Conservation (phyloP, 2,113 vertebrate genomes). For the Halcyon senegalensis region DNA sequence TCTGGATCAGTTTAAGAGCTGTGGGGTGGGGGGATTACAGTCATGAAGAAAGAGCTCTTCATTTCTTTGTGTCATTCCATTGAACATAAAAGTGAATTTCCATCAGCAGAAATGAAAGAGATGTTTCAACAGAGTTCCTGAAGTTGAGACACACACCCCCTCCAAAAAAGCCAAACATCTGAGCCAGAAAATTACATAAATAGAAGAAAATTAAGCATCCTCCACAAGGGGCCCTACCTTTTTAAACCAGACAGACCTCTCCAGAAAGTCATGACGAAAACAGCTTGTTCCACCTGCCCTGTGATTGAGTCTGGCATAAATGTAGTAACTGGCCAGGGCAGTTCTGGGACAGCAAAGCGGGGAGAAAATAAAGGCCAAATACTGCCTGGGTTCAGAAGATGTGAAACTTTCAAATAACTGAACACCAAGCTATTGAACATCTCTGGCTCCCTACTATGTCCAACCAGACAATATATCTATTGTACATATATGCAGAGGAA, state of each 20-base stretch:
- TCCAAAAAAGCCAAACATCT: not conserved
- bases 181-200: not conserved
- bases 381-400: not conserved
- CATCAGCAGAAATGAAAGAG: not conserved
- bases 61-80: not conserved
- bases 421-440: not conserved
- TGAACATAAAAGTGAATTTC: not conserved
- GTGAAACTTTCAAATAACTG: not conserved
- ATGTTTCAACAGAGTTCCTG: not conserved
- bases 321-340: not conserved
- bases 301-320: conserved; percentile 25
- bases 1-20: not conserved
- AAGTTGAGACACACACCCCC: not conserved
- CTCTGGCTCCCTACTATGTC: not conserved
- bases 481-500: not conserved
- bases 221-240: not conserved
- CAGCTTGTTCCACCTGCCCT: not conserved
- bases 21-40: accelerated
- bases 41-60: not conserved
- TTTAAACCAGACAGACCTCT: not conserved
- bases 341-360: not conserved
- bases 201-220: not conserved
- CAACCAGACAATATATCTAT: not conserved
- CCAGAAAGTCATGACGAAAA: not conserved
- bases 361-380: not conserved